Base-by-base conservation (phyloP, 1,140 invertebrate species). In the Oryctes rhinoceros region DNA sequence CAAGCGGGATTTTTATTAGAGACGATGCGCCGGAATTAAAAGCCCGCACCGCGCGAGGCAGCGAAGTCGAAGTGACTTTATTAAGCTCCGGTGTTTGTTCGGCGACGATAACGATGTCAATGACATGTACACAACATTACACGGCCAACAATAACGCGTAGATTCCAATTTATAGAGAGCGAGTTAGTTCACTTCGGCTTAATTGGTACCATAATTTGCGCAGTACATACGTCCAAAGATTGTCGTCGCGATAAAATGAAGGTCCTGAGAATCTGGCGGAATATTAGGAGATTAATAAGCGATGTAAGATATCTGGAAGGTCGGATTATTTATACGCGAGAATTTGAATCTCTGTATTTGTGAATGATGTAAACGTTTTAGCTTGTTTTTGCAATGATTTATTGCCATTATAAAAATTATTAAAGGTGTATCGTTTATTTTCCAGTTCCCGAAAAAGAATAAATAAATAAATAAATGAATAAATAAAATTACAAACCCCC, bases 101-200 rank as follows among this genome's bases (percentile, higher is more conserved):
- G 18, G 13, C 53, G 53, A 74, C 15, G 53, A 74, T 74, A 74
- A 74, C 67, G 67, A 74, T 74, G 67, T 74, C 67, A 74, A 74
- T 74, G 67, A 74, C 67, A 74, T 74, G 53, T 59, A 59, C 53
- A 59, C 53, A 59, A 59, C 53, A 59, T 59, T 59, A 59, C 53
- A 59, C 18, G 53, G 53, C 53, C 18, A 44, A 47, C 20, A 49
- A 49, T 30, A 77, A 44, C 37, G 44, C 76, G 47, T 13, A 11
- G 20, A 77, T 44, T 49, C 35, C 2, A 24, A 77, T 49, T 24
- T 24, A 77, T 47, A 77, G 76, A 77, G 35, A 37, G 35, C 15
- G 74, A 30, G 20, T 24, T 24, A 37, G 37, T 24, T 44, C 37
- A 18, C 37, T 18, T n/a, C 44, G 44, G 37, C 18, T 24, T 49